Evolutionary conservation across 2,888 invertebrate genomes (phyloP), one percentile per base, ranked within the genome.

Genomic region (Ischnura elegans): DNA sequence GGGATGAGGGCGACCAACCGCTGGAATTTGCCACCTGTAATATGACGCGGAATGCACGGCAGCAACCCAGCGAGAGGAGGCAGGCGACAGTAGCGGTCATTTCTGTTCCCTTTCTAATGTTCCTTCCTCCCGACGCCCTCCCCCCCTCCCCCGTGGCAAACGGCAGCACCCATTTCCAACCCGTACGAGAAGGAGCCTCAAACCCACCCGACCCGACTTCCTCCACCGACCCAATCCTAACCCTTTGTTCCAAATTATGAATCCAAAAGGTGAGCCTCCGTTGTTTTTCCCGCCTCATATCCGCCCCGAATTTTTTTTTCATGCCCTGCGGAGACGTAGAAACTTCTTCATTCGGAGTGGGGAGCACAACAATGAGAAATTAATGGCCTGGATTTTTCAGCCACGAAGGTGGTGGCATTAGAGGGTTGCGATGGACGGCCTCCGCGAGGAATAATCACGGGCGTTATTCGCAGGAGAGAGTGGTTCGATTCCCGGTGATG

Each of bases 1-100:
- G 90, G 90, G 61, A 90, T 46, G 86, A 46, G 90, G 66, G 90
- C 61, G 90, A 61, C 76, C 76, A 76, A 76, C 61, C 90, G 90
- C 90, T 61, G 90, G 90, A 90, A 90, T 90, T 90, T 90, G 90
- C 90, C 90, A 90, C 90, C 90, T 90, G 90, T 90, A 90, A 90
- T 90, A 36, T 61, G 90, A 61, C 90, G 90, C 66, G 90, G 90
- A 90, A 90, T 90, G 90, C 90, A 90, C 61, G 61, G 51, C 90
- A 61, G 87, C 87, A 87, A 25, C 45, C n/a, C 16, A 42, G 21
- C 43, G 51, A 51, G n/a, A 16, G 76, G 25, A 10, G 76, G 76
- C 1, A 76, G 76, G 76, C 36, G 76, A 76, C 76, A 76, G 76
- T 76, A 76, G 76, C 76, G 13, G 76, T 76, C 76, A 29, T 76